phyloP scores from a whole-genome alignment of 1,140 invertebrate genomes.

The Heliconius hewitsoni region DNA sequence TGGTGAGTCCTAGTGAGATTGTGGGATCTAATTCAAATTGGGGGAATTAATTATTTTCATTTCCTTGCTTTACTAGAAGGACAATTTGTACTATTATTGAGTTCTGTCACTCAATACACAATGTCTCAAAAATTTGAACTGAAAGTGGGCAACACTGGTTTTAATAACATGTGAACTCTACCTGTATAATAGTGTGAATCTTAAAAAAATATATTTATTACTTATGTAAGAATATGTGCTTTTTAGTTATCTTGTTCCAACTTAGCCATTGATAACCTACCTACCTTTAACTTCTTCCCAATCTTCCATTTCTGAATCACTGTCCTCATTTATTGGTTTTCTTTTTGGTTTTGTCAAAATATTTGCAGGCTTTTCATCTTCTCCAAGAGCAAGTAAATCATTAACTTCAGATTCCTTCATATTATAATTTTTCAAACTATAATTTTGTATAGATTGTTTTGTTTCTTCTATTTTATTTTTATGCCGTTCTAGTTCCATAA shows the following conservation, averaged over 20 bases:
- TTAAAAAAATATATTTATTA: too few species aligned
- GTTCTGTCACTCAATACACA: too few species aligned
- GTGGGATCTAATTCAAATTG: too few species aligned
- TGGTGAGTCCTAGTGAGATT: too few species aligned
- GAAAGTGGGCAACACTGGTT: too few species aligned
- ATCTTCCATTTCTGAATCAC: conserved; percentile 83
- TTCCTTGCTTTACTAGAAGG: too few species aligned
- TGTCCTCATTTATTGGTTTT: conserved; percentile 60
- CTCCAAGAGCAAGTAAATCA: conserved; percentile 80
- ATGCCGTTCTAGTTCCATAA: conserved; percentile 77
- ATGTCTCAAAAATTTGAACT: too few species aligned
- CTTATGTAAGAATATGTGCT: background rate
- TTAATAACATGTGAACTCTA: too few species aligned
- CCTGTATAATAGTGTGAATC: too few species aligned
- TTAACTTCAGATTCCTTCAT: conserved; percentile 71
- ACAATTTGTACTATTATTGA: too few species aligned
- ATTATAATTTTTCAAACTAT: conserved; percentile 60
- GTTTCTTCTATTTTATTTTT: conserved; percentile 79
- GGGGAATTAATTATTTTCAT: too few species aligned
- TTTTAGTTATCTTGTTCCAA: background rate
- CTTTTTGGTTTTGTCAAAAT: conserved; percentile 44
- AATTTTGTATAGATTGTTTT: conserved; percentile 79
- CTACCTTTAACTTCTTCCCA: conserved; percentile 85
- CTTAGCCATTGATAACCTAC: conserved; percentile 35
- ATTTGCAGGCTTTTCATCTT: conserved; percentile 62